A percentile compares a stretch with the other conserved stretches of the same genome.
Evolutionary conservation across 1,140 invertebrate species (phyloP).

Genomic region (Matsumurasca onukii): DNA sequence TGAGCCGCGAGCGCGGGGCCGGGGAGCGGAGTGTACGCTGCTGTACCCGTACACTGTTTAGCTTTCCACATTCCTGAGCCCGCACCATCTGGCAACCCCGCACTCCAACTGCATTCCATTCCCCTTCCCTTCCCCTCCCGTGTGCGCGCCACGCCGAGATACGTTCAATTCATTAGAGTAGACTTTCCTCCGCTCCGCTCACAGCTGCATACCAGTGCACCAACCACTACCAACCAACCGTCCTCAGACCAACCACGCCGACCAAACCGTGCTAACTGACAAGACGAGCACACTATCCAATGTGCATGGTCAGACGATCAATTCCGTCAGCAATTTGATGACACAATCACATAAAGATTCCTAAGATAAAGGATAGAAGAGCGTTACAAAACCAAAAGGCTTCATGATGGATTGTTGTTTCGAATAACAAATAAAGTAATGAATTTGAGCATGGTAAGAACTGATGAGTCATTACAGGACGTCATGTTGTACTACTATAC

Average conservation of each 20-base stretch:
- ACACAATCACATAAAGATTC: too few species aligned
- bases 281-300: too few species aligned
- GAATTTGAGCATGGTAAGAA: too few species aligned
- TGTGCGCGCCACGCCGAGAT: constrained; percentile 23
- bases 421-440: too few species aligned
- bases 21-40: constrained; percentile 18
- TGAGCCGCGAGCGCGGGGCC: not conserved
- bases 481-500: too few species aligned
- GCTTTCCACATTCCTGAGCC: constrained; percentile 51
- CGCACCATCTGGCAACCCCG: constrained; percentile 52
- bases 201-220: constrained; percentile 10
- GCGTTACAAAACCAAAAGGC: too few species aligned
- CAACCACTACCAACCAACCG: not conserved
- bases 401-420: too few species aligned
- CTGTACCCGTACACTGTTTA: constrained; percentile 41
- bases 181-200: constrained; percentile 14
- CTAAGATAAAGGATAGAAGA: too few species aligned
- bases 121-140: constrained; percentile 44
- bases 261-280: not conserved
- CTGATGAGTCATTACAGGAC: too few species aligned
- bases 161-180: constrained; percentile 27
- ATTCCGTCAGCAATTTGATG: too few species aligned
- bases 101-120: constrained; percentile 47
- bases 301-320: too few species aligned
- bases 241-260: not conserved